Base-by-base conservation (phyloP, 2,113 vertebrate species). In the Takifugu flavidus region DNA sequence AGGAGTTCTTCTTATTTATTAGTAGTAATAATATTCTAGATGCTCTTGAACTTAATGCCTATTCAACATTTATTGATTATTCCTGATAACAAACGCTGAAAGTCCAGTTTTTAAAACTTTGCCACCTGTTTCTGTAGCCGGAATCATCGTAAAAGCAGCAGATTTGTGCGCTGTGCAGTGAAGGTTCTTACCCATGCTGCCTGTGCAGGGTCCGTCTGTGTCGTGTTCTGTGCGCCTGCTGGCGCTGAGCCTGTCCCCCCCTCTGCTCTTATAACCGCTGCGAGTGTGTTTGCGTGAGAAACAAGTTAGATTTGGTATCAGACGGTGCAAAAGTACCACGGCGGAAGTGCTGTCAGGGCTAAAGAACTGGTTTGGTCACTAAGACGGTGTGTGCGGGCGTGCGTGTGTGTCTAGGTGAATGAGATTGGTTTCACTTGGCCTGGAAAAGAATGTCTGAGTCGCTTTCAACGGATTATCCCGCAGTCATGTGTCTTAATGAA, bases 361-460 rank as follows among this genome's bases (percentile, higher is more conserved):
- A 64, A 5, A 62, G 5, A 43, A 72, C 72, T 45, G 67, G 79
- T 74, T 80, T 55, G 26, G 63, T 6, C 2, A 5, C 25, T 29
- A 47, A 44, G 46, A 44, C 31, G 62, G 53, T 39, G 58, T 50
- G 45, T 26, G 53, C 12, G 56, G 25, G 54, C 20, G 49, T 42
- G 52, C 25, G 58, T 27, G 62, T 8, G 25, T 14, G 31, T 52
- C 51, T 12, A 49, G 49, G 52, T 5, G 34, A 57, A 72, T 75
- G 2, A 70, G 76, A 70, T 72, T 61, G 56, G 13, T 67, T 68
- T 75, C 65, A 61, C 50, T 74, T 80, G 67, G 62, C 31, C 65
- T 67, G 70, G 58, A 77, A 79, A 78, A 81, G 76, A 83, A 85
- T 87, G 76, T 80, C 74, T 80, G 65, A 72, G 72, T 78, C 75